Conservation (phyloP, 1,140 invertebrate genomes). For the Acromyrmex echinatior region DNA sequence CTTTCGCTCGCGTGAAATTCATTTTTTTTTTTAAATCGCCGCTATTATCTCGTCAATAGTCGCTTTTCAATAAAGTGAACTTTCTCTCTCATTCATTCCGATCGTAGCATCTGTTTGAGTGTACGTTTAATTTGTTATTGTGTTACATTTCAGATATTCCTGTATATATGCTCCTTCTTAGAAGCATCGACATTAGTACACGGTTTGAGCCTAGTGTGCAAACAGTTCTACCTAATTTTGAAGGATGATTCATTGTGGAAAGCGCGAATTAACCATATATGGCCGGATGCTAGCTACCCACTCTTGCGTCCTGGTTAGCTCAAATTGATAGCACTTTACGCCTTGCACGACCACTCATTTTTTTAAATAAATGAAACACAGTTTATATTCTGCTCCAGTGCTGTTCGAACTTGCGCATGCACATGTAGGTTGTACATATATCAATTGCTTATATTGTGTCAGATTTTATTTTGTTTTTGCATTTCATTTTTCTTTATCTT, state of each 20-base stretch:
- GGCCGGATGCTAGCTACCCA: slow-evolving; percentile 80
- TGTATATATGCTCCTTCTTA: slow-evolving; percentile 84
- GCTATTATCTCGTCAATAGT: background rate
- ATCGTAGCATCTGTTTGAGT: background rate
- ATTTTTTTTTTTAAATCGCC: background rate
- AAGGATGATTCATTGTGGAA: slow-evolving; percentile 83
- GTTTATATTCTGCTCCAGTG: slow-evolving; percentile 33
- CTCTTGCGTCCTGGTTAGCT: slow-evolving; percentile 81
- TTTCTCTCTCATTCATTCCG: background rate
- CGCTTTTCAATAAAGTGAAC: background rate
- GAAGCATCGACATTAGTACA: slow-evolving; percentile 82
- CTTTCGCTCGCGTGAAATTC: background rate
- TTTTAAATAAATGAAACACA: slow-evolving; percentile 75
- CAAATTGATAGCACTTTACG: slow-evolving; percentile 74
- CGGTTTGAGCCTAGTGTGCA: slow-evolving; percentile 80
- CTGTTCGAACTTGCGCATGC: slow-evolving; percentile 31
- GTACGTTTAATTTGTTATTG: slow-evolving; percentile 14
- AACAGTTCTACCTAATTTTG: slow-evolving; percentile 82
- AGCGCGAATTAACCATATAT: slow-evolving; percentile 81
- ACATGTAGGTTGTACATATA: background rate
- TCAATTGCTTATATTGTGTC: background rate
- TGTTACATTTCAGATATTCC: slow-evolving; percentile 80
- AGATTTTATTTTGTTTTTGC: background rate
- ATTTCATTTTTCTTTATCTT: background rate
- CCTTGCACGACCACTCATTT: slow-evolving; percentile 74